Percentiles rank a stretch among this genome's conserved stretches.
Conservation (phyloP, 2,113 vertebrate species). For the Galeopterus variegatus region DNA sequence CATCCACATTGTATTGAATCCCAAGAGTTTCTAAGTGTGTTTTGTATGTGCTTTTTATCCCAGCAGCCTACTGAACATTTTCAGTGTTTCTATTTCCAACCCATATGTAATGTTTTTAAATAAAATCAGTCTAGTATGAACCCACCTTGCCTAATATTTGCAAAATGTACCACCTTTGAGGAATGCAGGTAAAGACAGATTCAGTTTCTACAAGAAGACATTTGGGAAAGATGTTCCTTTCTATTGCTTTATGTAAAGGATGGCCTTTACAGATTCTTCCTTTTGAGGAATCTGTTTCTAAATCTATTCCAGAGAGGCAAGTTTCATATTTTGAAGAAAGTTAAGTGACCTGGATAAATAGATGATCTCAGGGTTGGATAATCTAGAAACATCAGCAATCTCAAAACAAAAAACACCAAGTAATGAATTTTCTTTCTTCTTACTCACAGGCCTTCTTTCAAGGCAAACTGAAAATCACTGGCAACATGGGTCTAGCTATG, state of each 20-base stretch:
- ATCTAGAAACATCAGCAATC: conserved; percentile 25
- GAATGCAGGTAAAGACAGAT: background rate
- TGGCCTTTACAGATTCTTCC: background rate
- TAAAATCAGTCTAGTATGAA: conserved; percentile 5
- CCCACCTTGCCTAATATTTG: background rate
- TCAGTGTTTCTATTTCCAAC: background rate
- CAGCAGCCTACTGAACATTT: conserved; percentile 20
- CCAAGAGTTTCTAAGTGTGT: conserved; percentile 25
- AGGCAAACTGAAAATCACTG: conserved; percentile 96
- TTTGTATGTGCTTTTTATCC: conserved; percentile 3
- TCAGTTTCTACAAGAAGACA: background rate
- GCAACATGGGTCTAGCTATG: conserved; percentile 97
- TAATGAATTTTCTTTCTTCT: conserved; percentile 72
- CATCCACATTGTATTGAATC: background rate
- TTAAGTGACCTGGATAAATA: conserved; percentile 41
- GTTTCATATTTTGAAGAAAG: conserved; percentile 21
- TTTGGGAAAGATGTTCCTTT: background rate
- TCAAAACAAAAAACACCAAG: conserved; percentile 16
- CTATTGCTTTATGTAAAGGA: background rate
- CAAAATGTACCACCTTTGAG: conserved; percentile 4
- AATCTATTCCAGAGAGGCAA: background rate
- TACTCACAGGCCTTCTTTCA: conserved; percentile 94
- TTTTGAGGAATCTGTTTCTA: background rate
- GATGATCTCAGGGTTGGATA: background rate
- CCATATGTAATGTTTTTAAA: conserved; percentile 35